These are phyloP conservation scores for Gymnosoma rotundatum DNA, from an alignment of 2,888 invertebrate genomes.

Conservation along the genomic window DNA sequence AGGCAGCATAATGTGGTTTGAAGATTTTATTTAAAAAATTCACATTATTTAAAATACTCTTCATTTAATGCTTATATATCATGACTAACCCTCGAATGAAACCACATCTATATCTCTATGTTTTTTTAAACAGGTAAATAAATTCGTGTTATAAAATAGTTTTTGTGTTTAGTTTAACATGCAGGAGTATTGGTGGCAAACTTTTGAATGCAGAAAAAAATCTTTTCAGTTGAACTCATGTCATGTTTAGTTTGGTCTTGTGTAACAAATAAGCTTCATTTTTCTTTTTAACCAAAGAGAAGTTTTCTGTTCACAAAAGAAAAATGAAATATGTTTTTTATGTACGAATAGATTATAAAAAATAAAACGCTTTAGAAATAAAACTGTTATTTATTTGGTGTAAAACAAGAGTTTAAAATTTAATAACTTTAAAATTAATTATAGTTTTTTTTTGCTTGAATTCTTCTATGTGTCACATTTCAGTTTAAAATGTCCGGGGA, in stretches of 20 bases:
- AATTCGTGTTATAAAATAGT: background rate
- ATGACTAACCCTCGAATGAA: background rate
- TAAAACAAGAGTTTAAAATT: background rate
- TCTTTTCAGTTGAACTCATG: background rate
- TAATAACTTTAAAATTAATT: too few species aligned
- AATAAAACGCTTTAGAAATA: background rate
- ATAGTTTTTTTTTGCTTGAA: background rate
- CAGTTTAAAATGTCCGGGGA: background rate
- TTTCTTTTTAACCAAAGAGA: background rate
- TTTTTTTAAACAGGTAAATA: background rate
- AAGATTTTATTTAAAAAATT: too few species aligned
- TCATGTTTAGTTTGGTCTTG: conserved; percentile 22
- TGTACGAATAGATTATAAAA: background rate
- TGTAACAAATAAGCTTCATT: conserved; percentile 5
- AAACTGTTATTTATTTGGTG: background rate
- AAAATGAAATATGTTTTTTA: too few species aligned
- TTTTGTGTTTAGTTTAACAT: conserved; percentile 9
- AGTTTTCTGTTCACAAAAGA: background rate
- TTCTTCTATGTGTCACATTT: background rate
- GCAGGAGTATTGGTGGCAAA: conserved; percentile 24
- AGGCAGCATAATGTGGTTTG: too few species aligned
- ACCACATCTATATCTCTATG: background rate
- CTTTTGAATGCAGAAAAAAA: conserved; percentile 2
- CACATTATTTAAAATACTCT: too few species aligned
- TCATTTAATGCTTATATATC: too few species aligned